Base-by-base conservation (phyloP, 2,888 invertebrate species). In the Tetragonisca angustula region DNA sequence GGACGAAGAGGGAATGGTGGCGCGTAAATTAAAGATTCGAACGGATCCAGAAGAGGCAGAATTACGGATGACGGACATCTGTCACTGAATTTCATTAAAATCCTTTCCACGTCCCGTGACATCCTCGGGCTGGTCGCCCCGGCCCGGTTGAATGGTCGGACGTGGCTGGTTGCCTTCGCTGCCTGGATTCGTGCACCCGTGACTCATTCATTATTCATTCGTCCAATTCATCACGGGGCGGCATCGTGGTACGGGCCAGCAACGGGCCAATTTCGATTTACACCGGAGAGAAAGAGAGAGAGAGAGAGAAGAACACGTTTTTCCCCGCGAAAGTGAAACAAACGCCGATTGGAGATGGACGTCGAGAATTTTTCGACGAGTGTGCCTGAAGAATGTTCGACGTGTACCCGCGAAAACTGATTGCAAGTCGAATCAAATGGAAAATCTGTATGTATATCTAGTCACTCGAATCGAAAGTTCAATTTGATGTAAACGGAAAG, bases 141-240 rank as follows among this genome's bases (percentile, higher is more conserved):
- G 68, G 21, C 43, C 50, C 49, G 80, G 49, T 24, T 43, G 64
- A 9, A 32, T 70, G 27, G 36, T 19, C 3, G 56, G n/a, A 68
- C 43, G 43, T 50, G 68, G 49, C 50, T 68, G 68, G 19, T 68
- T 50, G 68, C 32, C n/a, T 59, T 43, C 43, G 56, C 24, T 49
- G 74, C 15, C 64, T 19, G 77, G 43, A 76, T 59, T 43, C 80
- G 62, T 69, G 77, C 78, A 70, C 64, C 77, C 76, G 80, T 62
- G 76, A 76, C 84, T 86, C 87, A 76, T 87, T 87, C 78, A 84
- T 87, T 87, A 87, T 87, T 87, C 87, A 84, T 79, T 76, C 76
- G 77, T 61, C 71, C 82, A 68, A 87, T 87, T 79, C 80, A 80
- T 86, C 81, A 79, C 81, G n/a, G 43, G 76, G 59, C 36, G 65